Evolutionary conservation across 2,797 vertebrate species (phyloP).

Genomic region (Gila robusta): DNA sequence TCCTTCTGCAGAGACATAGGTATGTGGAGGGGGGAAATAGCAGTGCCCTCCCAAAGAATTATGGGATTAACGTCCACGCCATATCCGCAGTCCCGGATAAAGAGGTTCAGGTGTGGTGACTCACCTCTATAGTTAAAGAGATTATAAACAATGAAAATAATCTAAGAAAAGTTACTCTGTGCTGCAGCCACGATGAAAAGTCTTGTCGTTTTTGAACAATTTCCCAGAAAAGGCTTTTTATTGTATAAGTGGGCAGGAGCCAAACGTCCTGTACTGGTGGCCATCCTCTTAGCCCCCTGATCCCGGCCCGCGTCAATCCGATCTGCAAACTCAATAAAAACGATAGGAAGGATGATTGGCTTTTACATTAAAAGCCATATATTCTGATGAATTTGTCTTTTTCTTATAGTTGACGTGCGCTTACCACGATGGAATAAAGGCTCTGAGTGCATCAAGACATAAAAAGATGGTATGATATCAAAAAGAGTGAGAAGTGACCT

Average conservation of each 20-base stretch:
- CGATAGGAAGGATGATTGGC: slow-evolving; percentile 74
- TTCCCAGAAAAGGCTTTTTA: slow-evolving; percentile 87
- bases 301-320: slow-evolving; percentile 73
- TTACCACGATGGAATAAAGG: slow-evolving; percentile 56
- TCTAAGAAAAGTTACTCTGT: slow-evolving; percentile 80
- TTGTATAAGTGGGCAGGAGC: slow-evolving; percentile 75
- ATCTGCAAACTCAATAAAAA: slow-evolving; percentile 90
- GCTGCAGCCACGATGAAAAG: slow-evolving; percentile 72
- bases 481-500: slow-evolving; percentile 49
- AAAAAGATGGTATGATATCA: slow-evolving; percentile 40
- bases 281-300: slow-evolving; percentile 79
- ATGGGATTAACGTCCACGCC: slow-evolving; percentile 76
- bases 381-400: slow-evolving; percentile 87
- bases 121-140: slow-evolving; percentile 81
- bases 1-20: slow-evolving; percentile 48
- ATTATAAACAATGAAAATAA: slow-evolving; percentile 85
- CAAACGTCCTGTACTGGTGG: slow-evolving; percentile 67
- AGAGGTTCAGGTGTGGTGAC: slow-evolving; percentile 75
- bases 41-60: slow-evolving; percentile 66
- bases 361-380: slow-evolving; percentile 90
- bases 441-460: slow-evolving; percentile 50
- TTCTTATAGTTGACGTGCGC: slow-evolving; percentile 64
- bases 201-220: slow-evolving; percentile 75
- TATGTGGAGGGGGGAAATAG: slow-evolving; percentile 51
- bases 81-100: slow-evolving; percentile 67